These are phyloP conservation scores for Xylophagus ater DNA, from an alignment of 2,888 invertebrate genomes.

Conservation along the genomic window DNA sequence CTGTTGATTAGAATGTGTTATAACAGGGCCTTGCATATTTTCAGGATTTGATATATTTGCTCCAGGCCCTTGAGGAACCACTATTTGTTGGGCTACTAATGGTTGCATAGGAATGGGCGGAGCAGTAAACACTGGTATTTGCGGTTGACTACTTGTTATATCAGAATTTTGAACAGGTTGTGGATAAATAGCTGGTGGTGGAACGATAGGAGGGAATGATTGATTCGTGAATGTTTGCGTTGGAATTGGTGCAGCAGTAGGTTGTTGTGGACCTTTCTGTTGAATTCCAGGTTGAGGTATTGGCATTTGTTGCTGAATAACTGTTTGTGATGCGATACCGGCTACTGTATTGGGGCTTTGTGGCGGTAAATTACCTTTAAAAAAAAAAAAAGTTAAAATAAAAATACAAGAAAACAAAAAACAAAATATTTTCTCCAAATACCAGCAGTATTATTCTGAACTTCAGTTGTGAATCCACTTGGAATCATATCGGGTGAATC, in stretches of 20 bases:
- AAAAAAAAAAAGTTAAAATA: background rate
- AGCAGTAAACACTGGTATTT: slow-evolving; percentile 8
- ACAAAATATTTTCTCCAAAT: background rate
- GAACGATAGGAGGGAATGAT: slow-evolving; percentile 47
- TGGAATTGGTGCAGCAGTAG: slow-evolving; percentile 47
- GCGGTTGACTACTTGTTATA: slow-evolving; percentile 6
- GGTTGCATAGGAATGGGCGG: slow-evolving; percentile 12
- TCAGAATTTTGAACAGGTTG: slow-evolving; percentile 9
- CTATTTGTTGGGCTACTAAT: slow-evolving; percentile 6
- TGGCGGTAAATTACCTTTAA: slow-evolving; percentile 14
- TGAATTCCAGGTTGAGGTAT: slow-evolving; percentile 9
- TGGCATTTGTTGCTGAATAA: slow-evolving; percentile 16
- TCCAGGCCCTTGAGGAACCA: too few species aligned
- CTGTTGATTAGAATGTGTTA: slow-evolving; percentile 7
- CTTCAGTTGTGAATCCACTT: slow-evolving; percentile 23
- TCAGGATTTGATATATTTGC: too few species aligned
- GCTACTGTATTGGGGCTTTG: slow-evolving; percentile 13
- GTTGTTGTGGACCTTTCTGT: slow-evolving; percentile 13
- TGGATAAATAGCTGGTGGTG: slow-evolving; percentile 15
- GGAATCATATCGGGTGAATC: slow-evolving; percentile 54
- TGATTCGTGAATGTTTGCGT: slow-evolving; percentile 81
- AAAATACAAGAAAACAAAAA: background rate
- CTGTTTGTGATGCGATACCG: slow-evolving; percentile 13
- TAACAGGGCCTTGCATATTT: too few species aligned
- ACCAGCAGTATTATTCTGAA: slow-evolving; percentile 10